phyloP scores from a whole-genome alignment of 2,113 vertebrate genomes.

The Echinops telfairi region DNA sequence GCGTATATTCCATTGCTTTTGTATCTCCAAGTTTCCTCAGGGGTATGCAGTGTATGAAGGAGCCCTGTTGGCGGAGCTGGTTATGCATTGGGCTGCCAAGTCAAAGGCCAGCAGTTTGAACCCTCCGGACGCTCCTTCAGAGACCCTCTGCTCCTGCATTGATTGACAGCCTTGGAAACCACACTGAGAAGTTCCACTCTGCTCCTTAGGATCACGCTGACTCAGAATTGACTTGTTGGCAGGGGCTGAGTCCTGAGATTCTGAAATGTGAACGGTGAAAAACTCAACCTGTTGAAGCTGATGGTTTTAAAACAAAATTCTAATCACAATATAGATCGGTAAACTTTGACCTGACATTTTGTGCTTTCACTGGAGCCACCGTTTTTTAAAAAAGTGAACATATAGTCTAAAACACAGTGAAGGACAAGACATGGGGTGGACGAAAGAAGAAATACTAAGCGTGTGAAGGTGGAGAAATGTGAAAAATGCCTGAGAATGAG shows the following conservation, averaged over 20 bases:
- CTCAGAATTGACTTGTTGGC: no score
- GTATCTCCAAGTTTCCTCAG: slow-evolving; percentile 42
- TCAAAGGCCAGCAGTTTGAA: no score
- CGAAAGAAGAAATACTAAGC: not conserved
- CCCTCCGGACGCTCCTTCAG: no score
- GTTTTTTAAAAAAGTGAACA: slow-evolving; percentile 67
- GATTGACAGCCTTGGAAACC: no score
- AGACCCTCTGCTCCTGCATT: no score
- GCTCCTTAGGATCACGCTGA: no score
- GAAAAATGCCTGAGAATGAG: slow-evolving; percentile 68
- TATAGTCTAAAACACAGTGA: slow-evolving; percentile 69
- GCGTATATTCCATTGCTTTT: slow-evolving; percentile 9
- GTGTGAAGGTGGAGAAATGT: slow-evolving; percentile 46
- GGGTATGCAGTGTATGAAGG: not conserved
- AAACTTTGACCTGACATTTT: slow-evolving; percentile 64
- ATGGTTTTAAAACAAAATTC: not conserved
- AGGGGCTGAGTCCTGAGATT: no score
- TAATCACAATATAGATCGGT: slow-evolving; percentile 81
- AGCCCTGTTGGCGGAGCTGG: no score
- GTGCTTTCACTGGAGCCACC: slow-evolving; percentile 72
- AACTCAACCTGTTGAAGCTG: slow-evolving; percentile 69
- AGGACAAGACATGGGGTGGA: not conserved
- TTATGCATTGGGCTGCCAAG: no score
- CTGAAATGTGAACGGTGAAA: slow-evolving; percentile 77
- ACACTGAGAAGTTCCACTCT: no score